These are phyloP conservation scores for Panzeria rudis DNA, from an alignment of 2,888 invertebrate genomes.

Conservation along the genomic window DNA sequence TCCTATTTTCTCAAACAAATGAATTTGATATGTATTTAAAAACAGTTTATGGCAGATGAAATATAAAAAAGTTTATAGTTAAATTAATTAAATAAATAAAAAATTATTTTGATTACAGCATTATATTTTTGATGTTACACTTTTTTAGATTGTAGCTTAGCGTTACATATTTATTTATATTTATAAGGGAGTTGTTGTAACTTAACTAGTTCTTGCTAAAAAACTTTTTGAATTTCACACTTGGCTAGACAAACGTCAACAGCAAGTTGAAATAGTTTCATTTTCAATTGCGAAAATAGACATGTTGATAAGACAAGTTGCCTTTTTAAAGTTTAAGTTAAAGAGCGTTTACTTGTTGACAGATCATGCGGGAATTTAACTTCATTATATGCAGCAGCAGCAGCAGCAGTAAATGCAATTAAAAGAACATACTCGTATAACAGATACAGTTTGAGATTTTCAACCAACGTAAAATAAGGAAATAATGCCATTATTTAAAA, in stretches of 20 bases:
- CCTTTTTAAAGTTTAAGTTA: slow-evolving; percentile 2
- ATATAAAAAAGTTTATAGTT: no score
- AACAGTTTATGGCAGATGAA: no score
- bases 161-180: not conserved
- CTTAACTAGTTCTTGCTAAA: not conserved
- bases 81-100: no score
- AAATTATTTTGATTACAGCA: no score
- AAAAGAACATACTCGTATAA: slow-evolving; percentile 1
- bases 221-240: slow-evolving; percentile 9
- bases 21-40: no score
- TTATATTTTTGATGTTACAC: not conserved
- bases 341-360: slow-evolving; percentile 16
- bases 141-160: not conserved
- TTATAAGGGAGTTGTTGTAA: not conserved
- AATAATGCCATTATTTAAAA: not conserved
- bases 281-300: slow-evolving; percentile 20
- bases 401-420: not conserved
- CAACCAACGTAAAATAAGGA: slow-evolving; percentile 11
- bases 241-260: not conserved
- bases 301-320: slow-evolving; percentile 4
- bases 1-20: no score
- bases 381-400: not conserved
- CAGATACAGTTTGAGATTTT: slow-evolving; percentile 19
- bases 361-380: slow-evolving; percentile 11
- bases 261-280: slow-evolving; percentile 7